phyloP scores from a whole-genome alignment of 2,797 vertebrate genomes.

The Squalus acanthias region DNA sequence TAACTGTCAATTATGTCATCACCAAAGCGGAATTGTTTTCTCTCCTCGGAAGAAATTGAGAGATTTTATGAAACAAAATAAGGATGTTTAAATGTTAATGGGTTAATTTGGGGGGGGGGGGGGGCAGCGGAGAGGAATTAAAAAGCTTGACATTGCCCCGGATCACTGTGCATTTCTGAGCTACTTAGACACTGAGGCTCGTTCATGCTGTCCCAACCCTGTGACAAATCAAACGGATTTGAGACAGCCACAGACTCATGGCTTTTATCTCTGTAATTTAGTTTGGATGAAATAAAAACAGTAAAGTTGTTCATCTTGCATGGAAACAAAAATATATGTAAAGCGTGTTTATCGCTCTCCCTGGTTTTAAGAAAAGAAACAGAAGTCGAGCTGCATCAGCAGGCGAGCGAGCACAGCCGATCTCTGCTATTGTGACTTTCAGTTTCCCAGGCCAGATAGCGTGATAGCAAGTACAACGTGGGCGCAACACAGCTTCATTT shows the following conservation, averaged over 20 bases:
- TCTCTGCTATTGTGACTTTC: background rate
- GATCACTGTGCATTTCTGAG: background rate
- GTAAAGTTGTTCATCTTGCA: background rate
- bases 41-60: background rate
- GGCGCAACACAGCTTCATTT: background rate
- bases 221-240: background rate
- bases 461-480: background rate
- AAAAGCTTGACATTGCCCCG: background rate
- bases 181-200: background rate
- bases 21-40: background rate
- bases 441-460: background rate
- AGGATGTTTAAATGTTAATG: background rate
- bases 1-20: background rate
- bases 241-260: background rate
- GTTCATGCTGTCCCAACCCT: background rate
- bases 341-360: background rate
- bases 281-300: background rate
- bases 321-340: background rate
- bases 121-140: background rate
- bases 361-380: background rate
- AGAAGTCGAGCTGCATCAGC: background rate
- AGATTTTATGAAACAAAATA: background rate
- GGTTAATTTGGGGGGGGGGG: background rate
- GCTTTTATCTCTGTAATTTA: background rate
- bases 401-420: background rate